These are phyloP conservation scores for Speoplatyrhinus poulsoni DNA, from an alignment of 2,113 vertebrate genomes.

Conservation along the genomic window DNA sequence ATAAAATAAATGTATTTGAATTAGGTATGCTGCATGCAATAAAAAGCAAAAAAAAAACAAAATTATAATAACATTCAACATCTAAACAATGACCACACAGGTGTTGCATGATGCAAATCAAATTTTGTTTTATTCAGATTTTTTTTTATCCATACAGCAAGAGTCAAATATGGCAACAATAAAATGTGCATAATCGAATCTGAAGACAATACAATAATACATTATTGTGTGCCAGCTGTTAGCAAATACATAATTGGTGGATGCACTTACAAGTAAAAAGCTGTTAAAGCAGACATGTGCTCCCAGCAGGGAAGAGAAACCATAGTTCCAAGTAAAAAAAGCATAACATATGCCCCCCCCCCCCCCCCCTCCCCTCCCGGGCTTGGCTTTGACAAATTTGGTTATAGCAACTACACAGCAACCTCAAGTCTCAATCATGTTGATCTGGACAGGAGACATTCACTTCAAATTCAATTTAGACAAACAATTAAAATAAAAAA, in stretches of 20 bases:
- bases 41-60: not conserved
- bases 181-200: slow-evolving; percentile 98
- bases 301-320: slow-evolving; percentile 76
- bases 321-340: slow-evolving; percentile 47
- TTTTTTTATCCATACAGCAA: slow-evolving; percentile 89
- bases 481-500: slow-evolving; percentile 49
- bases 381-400: slow-evolving; percentile 68
- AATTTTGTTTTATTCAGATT: slow-evolving; percentile 86
- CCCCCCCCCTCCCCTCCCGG: slow-evolving; percentile 1
- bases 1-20: no score
- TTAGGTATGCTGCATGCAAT: no score
- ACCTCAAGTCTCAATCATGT: slow-evolving; percentile 59
- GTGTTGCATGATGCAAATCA: slow-evolving; percentile 90
- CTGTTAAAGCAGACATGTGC: slow-evolving; percentile 66
- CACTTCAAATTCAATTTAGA: slow-evolving; percentile 51
- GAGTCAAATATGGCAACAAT: slow-evolving; percentile 98
- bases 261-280: slow-evolving; percentile 87
- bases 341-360: slow-evolving; percentile 23
- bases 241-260: slow-evolving; percentile 84
- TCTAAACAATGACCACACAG: slow-evolving; percentile 17
- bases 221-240: slow-evolving; percentile 92
- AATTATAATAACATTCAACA: not conserved
- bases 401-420: slow-evolving; percentile 76
- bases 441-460: slow-evolving; percentile 67
- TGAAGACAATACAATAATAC: slow-evolving; percentile 90